Percentiles rank a stretch among this genome's conserved stretches.
These are phyloP conservation scores for Macroglossus sobrinus DNA, from an alignment of 2,113 vertebrate species.

Conservation along the genomic window DNA sequence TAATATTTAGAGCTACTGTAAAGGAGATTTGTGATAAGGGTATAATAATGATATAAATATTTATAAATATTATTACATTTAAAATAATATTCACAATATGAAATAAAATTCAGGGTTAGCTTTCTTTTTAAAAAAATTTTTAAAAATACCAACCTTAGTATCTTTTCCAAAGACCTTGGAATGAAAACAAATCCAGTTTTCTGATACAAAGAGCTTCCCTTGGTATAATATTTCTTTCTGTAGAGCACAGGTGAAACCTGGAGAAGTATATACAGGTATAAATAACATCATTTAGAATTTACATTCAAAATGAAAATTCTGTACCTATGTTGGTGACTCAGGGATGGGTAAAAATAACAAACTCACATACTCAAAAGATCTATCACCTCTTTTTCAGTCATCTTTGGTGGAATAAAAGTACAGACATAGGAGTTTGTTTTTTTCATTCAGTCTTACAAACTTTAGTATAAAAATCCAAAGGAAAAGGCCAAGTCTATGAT, in stretches of 20 bases:
- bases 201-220: slow-evolving; percentile 94
- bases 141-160: slow-evolving; percentile 88
- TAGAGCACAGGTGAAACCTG: slow-evolving; percentile 96
- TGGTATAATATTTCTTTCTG: slow-evolving; percentile 98
- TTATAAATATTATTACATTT: not conserved
- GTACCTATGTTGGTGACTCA: not conserved
- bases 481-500: not conserved
- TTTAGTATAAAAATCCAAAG: not conserved
- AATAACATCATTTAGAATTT: not conserved
- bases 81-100: not conserved
- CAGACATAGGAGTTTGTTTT: not conserved
- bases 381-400: not conserved
- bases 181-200: slow-evolving; percentile 98
- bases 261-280: not conserved
- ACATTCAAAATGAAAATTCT: not conserved
- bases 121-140: not conserved
- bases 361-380: not conserved
- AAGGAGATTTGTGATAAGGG: not conserved
- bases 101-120: not conserved
- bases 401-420: not conserved
- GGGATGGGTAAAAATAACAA: not conserved
- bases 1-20: not conserved
- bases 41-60: not conserved
- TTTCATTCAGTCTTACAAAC: not conserved
- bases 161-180: slow-evolving; percentile 98